These are phyloP conservation scores for Danio tinwini DNA, from an alignment of 2,797 vertebrate genomes.

Conservation along the genomic window DNA sequence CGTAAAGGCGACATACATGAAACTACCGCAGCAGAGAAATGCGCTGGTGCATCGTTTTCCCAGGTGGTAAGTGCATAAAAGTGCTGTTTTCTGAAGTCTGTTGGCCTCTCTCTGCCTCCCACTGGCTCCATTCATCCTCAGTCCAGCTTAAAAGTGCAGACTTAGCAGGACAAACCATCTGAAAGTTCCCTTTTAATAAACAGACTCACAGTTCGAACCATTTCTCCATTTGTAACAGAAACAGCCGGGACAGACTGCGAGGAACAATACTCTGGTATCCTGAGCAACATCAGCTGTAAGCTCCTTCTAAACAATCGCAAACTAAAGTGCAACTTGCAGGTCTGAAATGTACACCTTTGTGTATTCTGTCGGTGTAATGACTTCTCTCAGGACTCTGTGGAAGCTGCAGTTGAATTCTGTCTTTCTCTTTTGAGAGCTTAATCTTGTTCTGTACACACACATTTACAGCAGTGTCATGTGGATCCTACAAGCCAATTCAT, in stretches of 20 bases:
- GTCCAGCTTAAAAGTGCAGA: slow-evolving; percentile 14
- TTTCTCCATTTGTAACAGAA: slow-evolving; percentile 43
- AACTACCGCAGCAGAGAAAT: slow-evolving; percentile 10
- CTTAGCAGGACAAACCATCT: slow-evolving; percentile 40
- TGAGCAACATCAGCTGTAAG: slow-evolving; percentile 20
- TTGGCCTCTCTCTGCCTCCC: background rate
- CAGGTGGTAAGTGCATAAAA: slow-evolving; percentile 12
- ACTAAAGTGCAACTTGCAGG: slow-evolving; percentile 32
- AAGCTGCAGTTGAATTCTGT: background rate
- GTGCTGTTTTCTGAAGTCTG: slow-evolving; percentile 14
- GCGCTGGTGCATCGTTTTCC: slow-evolving; percentile 9
- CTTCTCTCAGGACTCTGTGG: background rate
- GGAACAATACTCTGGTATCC: slow-evolving; percentile 32
- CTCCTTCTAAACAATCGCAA: slow-evolving; percentile 9
- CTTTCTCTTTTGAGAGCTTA: slow-evolving; percentile 1
- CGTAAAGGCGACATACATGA: background rate
- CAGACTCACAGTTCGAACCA: slow-evolving; percentile 31
- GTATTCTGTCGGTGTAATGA: slow-evolving; percentile 12
- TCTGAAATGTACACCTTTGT: background rate
- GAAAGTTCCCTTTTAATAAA: slow-evolving; percentile 38
- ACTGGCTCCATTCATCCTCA: background rate
- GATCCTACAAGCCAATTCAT: background rate
- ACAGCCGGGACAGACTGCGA: slow-evolving; percentile 9
- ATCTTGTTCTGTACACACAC: background rate
- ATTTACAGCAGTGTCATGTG: background rate